These are phyloP conservation scores for Nebria brevicollis DNA, from an alignment of 2,888 invertebrate species.

Conservation along the genomic window DNA sequence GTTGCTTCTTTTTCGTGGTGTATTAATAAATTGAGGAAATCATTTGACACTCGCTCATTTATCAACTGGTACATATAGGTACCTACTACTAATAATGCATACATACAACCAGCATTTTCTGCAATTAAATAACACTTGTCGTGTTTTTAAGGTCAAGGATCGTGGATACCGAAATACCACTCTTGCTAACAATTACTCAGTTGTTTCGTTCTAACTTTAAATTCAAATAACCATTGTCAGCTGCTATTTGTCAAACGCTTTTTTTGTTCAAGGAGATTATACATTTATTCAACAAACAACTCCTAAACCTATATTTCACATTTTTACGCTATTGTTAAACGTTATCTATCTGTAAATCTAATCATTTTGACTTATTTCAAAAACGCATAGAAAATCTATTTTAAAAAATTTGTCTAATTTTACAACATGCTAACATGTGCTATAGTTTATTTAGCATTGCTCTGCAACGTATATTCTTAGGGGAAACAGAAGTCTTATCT, in stretches of 20 bases:
- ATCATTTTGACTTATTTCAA: too few relatives aligned
- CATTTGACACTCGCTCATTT: too few relatives aligned
- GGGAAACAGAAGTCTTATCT: too few relatives aligned
- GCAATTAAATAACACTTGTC: constrained; percentile 42
- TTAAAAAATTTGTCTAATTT: too few relatives aligned
- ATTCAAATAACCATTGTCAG: not conserved
- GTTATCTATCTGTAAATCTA: too few relatives aligned
- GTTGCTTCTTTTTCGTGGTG: constrained; percentile 13
- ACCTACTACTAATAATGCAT: not conserved
- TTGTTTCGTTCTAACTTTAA: not conserved
- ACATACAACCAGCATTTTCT: constrained; percentile 35
- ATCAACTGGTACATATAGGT: constrained; percentile 18
- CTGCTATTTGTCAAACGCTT: not conserved
- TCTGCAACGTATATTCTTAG: too few relatives aligned
- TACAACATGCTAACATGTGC: too few relatives aligned
- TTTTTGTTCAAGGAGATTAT: not conserved
- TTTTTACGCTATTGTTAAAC: too few relatives aligned
- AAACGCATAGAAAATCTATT: too few relatives aligned
- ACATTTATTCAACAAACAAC: not conserved
- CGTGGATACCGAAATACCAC: not conserved
- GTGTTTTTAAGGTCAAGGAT: constrained; percentile 10
- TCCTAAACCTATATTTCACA: too few relatives aligned
- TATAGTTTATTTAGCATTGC: too few relatives aligned
- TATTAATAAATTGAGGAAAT: constrained; percentile 22
- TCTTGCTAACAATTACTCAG: not conserved